Conservation (phyloP, 1,140 invertebrate species). For the Formica selysi region DNA sequence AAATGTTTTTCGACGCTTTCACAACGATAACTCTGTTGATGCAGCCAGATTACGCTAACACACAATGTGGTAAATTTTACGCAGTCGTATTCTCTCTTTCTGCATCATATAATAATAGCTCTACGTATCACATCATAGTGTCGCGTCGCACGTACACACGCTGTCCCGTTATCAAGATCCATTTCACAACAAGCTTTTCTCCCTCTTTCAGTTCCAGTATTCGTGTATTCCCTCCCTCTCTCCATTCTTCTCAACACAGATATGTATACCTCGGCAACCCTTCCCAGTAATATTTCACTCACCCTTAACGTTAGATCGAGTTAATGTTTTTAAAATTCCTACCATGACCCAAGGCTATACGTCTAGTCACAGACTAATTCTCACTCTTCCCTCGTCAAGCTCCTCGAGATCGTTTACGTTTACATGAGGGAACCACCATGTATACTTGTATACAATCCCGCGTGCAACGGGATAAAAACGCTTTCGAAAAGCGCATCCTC, state of each 20-base stretch:
- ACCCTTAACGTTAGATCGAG: constrained; percentile 51
- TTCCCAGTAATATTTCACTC: constrained; percentile 64
- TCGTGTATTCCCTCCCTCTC: constrained; percentile 16
- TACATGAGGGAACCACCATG: neutral
- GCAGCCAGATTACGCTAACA: constrained; percentile 19
- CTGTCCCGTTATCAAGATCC: constrained; percentile 69
- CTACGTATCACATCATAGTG: neutral
- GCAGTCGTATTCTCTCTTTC: neutral
- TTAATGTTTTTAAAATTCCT: constrained; percentile 64
- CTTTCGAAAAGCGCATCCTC: constrained; percentile 67
- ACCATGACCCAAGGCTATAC: constrained; percentile 14
- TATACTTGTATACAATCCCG: neutral
- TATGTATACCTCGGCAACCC: constrained; percentile 23
- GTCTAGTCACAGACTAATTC: constrained; percentile 48
- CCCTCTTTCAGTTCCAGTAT: constrained; percentile 50
- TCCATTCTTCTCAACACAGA: constrained; percentile 13
- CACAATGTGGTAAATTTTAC: constrained; percentile 4
- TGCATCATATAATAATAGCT: constrained; percentile 1
- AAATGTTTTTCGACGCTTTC: constrained; percentile 21
- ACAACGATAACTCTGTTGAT: constrained; percentile 6
- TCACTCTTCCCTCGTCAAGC: constrained; percentile 18
- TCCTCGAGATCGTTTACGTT: constrained; percentile 52
- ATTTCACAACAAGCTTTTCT: constrained; percentile 60
- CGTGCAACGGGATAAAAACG: constrained; percentile 21
- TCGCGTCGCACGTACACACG: constrained; percentile 46